Percentiles rank a stretch among this genome's conserved stretches.
These are phyloP conservation scores for Mycalesis mineus DNA, from an alignment of 2,888 invertebrate genomes.

Conservation along the genomic window DNA sequence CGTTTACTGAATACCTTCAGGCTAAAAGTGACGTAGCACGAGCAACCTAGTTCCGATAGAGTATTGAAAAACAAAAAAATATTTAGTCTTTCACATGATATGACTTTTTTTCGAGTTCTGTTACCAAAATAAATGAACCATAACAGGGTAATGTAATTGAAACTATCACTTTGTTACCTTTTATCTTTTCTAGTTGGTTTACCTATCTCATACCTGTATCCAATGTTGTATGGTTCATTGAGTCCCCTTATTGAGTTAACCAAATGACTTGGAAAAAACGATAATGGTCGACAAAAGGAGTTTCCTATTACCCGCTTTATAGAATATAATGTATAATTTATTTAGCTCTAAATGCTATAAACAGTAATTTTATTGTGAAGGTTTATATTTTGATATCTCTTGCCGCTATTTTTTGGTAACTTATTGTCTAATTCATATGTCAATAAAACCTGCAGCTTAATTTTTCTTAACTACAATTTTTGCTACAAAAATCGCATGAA, in stretches of 20 bases:
- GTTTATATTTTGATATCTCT: no score
- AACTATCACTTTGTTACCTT: background rate
- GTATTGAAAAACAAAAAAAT: background rate
- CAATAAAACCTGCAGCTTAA: no score
- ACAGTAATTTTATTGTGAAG: background rate
- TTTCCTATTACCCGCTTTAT: background rate
- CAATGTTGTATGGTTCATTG: background rate
- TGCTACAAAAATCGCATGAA: no score
- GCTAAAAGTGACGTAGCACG: background rate
- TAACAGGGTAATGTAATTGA: background rate
- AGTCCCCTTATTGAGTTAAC: slow-evolving; percentile 7
- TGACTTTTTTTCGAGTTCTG: no score
- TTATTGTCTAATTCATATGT: no score
- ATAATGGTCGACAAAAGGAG: slow-evolving; percentile 3
- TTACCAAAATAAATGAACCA: no score
- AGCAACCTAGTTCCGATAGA: background rate
- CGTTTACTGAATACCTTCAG: background rate
- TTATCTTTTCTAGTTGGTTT: slow-evolving; percentile 3
- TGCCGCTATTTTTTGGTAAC: no score
- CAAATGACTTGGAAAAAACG: slow-evolving; percentile 10
- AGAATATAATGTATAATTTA: background rate
- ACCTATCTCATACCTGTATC: slow-evolving; percentile 6
- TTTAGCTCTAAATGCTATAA: background rate
- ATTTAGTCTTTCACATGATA: no score
- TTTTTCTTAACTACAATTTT: no score